Evolutionary conservation across 2,888 invertebrate genomes (phyloP).

Genomic region (Pollenia angustigena): DNA sequence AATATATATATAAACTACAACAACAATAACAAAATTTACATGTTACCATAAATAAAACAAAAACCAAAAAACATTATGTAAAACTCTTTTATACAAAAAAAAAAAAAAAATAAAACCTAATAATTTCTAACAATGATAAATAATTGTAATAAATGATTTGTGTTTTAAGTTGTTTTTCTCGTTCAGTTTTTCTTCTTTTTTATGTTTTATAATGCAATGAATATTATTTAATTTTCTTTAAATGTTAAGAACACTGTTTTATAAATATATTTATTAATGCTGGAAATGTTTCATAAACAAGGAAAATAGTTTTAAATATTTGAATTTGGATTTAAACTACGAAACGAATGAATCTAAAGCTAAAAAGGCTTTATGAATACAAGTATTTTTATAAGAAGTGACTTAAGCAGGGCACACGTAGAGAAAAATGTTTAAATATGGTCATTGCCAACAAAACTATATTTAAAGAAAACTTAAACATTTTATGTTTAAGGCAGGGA

Average conservation of each 20-base stretch:
- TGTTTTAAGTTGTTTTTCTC: constrained; percentile 1
- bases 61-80: constrained; percentile 19
- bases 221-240: constrained; percentile 11
- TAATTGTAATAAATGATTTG: constrained; percentile 40
- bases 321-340: not conserved
- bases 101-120: not conserved
- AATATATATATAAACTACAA: constrained; percentile 32
- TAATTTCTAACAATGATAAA: constrained; percentile 15
- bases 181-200: not conserved
- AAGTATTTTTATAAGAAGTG: no score
- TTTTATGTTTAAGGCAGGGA: no score
- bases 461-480: no score
- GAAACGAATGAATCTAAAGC: not conserved
- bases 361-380: no score
- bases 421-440: no score
- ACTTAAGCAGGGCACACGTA: no score
- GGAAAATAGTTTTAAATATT: constrained; percentile 16
- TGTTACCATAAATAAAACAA: constrained; percentile 7
- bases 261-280: constrained; percentile 8
- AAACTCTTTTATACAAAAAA: not conserved
- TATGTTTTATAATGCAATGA: constrained; percentile 3
- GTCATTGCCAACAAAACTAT: no score
- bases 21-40: constrained; percentile 55
- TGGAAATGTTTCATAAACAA: constrained; percentile 48
- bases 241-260: constrained; percentile 37